Percentiles rank a stretch among this genome's conserved stretches.
phyloP scores from a whole-genome alignment of 30 jellyfish, hydroid and myxozoan species.

The Cassiopea xamachana region DNA sequence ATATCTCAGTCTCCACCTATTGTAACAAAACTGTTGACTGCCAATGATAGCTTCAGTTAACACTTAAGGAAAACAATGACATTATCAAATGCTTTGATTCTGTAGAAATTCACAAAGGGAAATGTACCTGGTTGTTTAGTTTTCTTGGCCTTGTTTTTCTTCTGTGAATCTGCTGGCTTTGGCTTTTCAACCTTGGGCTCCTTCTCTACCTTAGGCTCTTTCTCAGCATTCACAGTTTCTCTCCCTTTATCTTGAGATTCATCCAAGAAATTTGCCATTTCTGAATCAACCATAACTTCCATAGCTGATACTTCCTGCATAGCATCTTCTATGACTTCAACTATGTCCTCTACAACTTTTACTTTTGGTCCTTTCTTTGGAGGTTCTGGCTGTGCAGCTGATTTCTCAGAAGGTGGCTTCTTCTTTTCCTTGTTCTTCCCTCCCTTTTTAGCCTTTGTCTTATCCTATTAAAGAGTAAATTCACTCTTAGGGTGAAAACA shows the following conservation, averaged over 20 bases:
- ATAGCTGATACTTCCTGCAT: conserved; percentile 46
- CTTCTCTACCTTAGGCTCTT: not conserved
- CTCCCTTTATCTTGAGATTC: not conserved
- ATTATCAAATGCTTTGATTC: not conserved
- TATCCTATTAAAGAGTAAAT: not conserved
- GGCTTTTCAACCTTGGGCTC: not conserved
- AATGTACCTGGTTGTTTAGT: conserved; percentile 21
- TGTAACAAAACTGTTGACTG: too few relatives aligned
- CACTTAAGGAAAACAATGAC: too few relatives aligned
- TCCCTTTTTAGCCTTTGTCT: conserved; percentile 13
- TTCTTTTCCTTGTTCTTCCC: conserved; percentile 58
- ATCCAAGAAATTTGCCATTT: conserved; percentile 1
- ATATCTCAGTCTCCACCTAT: too few relatives aligned
- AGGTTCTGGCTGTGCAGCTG: conserved; percentile 12
- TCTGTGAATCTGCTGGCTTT: conserved; percentile 27
- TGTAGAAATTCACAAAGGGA: not conserved
- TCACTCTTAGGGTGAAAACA: not conserved
- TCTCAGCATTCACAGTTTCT: conserved; percentile 3
- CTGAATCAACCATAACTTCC: conserved; percentile 18
- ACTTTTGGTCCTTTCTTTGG: conserved; percentile 19
- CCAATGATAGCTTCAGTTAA: too few relatives aligned
- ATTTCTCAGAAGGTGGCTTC: conserved; percentile 11
- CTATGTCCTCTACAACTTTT: conserved; percentile 63
- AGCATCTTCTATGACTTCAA: conserved; percentile 35
- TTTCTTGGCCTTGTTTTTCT: conserved; percentile 56